These are phyloP conservation scores for Lasiommata megera DNA, from an alignment of 2,888 invertebrate genomes.

Conservation along the genomic window DNA sequence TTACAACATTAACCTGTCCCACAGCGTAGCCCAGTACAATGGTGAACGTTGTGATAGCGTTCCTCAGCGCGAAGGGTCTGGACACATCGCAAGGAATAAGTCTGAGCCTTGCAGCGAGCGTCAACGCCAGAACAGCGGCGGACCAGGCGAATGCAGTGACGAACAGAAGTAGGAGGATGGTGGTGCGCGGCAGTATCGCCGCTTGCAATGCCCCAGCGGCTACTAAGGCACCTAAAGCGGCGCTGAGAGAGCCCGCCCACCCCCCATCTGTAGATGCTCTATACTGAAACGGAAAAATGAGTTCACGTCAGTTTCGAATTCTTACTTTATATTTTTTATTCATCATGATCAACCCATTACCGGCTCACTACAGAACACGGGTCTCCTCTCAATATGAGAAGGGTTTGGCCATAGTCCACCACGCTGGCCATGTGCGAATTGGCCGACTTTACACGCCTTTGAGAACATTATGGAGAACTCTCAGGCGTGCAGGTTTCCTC, in stretches of 20 bases:
- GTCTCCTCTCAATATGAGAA: too few relatives aligned
- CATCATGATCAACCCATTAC: too few relatives aligned
- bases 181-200: slow-evolving; percentile 90
- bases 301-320: too few relatives aligned
- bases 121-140: slow-evolving; percentile 90
- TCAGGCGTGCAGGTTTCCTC: too few relatives aligned
- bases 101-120: slow-evolving; percentile 90
- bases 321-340: too few relatives aligned
- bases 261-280: slow-evolving; percentile 92
- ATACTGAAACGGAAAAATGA: too few relatives aligned
- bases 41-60: slow-evolving; percentile 93
- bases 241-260: slow-evolving; percentile 91
- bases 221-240: slow-evolving; percentile 87
- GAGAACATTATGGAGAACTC: too few relatives aligned
- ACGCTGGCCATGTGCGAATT: too few relatives aligned
- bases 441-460: too few relatives aligned
- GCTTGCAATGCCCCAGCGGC: slow-evolving; percentile 89
- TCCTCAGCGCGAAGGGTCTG: slow-evolving; percentile 89
- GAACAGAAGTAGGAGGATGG: slow-evolving; percentile 91
- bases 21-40: slow-evolving; percentile 93
- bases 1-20: slow-evolving; percentile 95
- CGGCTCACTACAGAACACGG: too few relatives aligned
- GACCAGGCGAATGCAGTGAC: slow-evolving; percentile 96
- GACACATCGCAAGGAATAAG: slow-evolving; percentile 94
- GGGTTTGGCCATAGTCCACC: too few relatives aligned